Conservation (phyloP, 1,140 invertebrate species). For the Meteorus sp. region DNA sequence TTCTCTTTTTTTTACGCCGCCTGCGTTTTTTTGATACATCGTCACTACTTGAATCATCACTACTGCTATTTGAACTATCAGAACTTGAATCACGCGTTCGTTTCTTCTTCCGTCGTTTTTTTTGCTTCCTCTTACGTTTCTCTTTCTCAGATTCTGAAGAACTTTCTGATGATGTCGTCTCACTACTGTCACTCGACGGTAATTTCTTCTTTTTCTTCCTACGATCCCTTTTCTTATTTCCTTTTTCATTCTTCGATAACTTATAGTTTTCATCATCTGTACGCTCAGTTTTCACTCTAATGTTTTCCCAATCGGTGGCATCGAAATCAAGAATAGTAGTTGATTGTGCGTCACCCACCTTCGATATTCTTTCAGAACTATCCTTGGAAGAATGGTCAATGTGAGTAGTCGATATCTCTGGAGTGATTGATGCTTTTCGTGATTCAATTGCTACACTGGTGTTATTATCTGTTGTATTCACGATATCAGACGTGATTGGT, state of each 20-base stretch:
- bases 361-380: no score
- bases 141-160: slow-evolving; percentile 47
- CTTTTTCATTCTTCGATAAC: slow-evolving; percentile 29
- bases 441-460: background rate
- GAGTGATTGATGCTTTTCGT: slow-evolving; percentile 18
- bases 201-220: slow-evolving; percentile 31
- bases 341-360: no score
- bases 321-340: no score
- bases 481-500: background rate
- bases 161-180: slow-evolving; percentile 41
- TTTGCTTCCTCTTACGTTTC: slow-evolving; percentile 21
- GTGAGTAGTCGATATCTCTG: no score
- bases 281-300: slow-evolving; percentile 42
- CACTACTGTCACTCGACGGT: slow-evolving; percentile 38
- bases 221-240: slow-evolving; percentile 34
- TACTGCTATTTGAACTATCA: slow-evolving; percentile 16
- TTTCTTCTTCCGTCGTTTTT: slow-evolving; percentile 20
- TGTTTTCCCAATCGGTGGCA: slow-evolving; percentile 45
- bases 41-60: slow-evolving; percentile 21
- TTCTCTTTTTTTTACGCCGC: slow-evolving; percentile 33
- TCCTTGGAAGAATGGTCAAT: no score
- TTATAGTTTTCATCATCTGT: slow-evolving; percentile 39
- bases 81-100: slow-evolving; percentile 6
- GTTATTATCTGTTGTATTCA: background rate
- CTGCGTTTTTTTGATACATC: slow-evolving; percentile 25